Evolutionary conservation across 2,113 vertebrate genomes (phyloP), one percentile per base, ranked within the genome.

Genomic region (Cranoglanis bouderius): DNA sequence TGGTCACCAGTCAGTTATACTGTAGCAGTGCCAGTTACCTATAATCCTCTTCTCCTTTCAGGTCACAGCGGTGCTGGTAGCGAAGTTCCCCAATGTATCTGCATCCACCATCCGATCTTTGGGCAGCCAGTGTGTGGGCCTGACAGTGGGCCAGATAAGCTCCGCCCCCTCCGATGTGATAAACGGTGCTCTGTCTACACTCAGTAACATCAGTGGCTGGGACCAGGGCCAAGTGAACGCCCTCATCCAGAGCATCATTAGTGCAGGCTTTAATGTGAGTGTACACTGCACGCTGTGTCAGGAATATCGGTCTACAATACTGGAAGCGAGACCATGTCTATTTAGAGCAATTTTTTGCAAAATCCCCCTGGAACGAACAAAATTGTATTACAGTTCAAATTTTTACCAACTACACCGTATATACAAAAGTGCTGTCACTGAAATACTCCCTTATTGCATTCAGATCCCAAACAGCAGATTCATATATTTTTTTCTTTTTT

Each of bases 51-150:
- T 70, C n/a, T 70, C 65, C 65, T 70, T 70, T 70, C n/a, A 70
- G 65, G 65, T 35, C n/a, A 70, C 65, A 32, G 65, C 65, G 12
- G 65, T 70, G 65, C 87, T 94, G 40, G 87, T 90, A 6, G 88
- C 92, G 59, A 95, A 92, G 88, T 80, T 94, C 29, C 4, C 93
- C 18, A 91, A 51, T 14, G 7, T 94, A 70, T 88, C 93, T 29
- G 2, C 19, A 19, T 9, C 85, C 40, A 92, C 88, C 0, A 88
- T 94, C 16, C 0, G 0, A 16, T 19, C 19, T 12, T 88, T 95
- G 6, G 93, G 93, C 67, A 91, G 18, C 63, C 59, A 91, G 57
- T 90, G 90, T 1, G 38, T 89, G 24, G 88, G 93, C 2, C 86
- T 95, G 61, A 91, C 89, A 7, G 90, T 6, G 38, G 89, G 59